phyloP scores from a whole-genome alignment of 2,797 vertebrate genomes.

The Sebastes diaconus region DNA sequence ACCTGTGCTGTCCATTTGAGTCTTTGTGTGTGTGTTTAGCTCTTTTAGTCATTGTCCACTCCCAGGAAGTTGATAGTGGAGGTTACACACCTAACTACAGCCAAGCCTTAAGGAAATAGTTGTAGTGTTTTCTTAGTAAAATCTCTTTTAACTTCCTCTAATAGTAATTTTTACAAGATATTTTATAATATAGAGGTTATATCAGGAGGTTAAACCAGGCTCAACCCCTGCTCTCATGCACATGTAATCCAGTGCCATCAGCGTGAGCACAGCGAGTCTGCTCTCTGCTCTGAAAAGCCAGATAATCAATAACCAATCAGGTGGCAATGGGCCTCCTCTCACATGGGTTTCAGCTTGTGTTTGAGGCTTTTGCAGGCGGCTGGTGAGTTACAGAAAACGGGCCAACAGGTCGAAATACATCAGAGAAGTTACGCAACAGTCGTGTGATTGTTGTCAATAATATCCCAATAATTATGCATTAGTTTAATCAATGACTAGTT shows the following conservation, averaged over 20 bases:
- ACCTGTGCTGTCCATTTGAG: conserved; percentile 46
- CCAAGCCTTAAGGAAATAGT: not conserved
- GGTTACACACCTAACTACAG: not conserved
- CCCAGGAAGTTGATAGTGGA: not conserved
- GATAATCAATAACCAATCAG: conserved; percentile 53
- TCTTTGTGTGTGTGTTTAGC: not conserved
- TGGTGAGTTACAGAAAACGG: not conserved
- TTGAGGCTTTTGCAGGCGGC: not conserved
- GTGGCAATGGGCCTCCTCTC: not conserved
- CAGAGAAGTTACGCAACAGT: conserved; percentile 2
- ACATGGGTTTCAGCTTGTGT: conserved; percentile 6
- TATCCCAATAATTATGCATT: not conserved
- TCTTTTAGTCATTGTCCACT: not conserved
- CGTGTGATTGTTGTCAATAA: not conserved
- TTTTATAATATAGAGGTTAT: not conserved
- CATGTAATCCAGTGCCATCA: not conserved
- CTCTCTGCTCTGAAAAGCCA: conserved; percentile 8
- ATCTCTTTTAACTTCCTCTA: not conserved
- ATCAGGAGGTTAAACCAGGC: not conserved
- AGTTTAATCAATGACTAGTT: not conserved
- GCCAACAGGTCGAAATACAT: conserved; percentile 22
- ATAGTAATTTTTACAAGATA: not conserved
- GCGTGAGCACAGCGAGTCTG: not conserved
- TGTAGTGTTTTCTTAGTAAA: not conserved
- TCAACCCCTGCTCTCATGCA: not conserved